These are phyloP conservation scores for Diarsia brunnea DNA, from an alignment of 2,888 invertebrate genomes.

Conservation along the genomic window DNA sequence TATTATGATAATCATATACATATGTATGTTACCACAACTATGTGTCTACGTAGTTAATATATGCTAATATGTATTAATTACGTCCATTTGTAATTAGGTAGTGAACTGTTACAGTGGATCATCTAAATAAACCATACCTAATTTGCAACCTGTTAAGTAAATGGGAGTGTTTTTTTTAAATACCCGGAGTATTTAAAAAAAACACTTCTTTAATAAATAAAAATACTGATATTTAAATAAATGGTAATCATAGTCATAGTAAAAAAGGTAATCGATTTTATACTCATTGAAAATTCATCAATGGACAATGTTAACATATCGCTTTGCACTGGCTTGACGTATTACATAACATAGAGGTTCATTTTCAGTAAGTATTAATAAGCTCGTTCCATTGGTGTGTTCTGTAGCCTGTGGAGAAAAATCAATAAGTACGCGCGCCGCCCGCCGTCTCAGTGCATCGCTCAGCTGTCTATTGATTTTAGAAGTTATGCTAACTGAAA, in stretches of 20 bases:
- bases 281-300: not conserved
- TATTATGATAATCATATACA: slow-evolving; percentile 18
- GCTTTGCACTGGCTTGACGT: slow-evolving; percentile 48
- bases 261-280: not conserved
- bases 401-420: slow-evolving; percentile 71
- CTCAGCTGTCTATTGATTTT: slow-evolving; percentile 86
- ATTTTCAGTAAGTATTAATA: slow-evolving; percentile 44
- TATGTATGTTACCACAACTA: slow-evolving; percentile 21
- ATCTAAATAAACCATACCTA: slow-evolving; percentile 31
- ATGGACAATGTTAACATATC: slow-evolving; percentile 25
- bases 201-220: not conserved
- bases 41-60: slow-evolving; percentile 33
- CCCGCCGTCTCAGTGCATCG: slow-evolving; percentile 83
- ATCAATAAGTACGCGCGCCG: slow-evolving; percentile 87
- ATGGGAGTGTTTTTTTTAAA: slow-evolving; percentile 9
- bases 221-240: not conserved
- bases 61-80: slow-evolving; percentile 53
- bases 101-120: slow-evolving; percentile 25
- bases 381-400: slow-evolving; percentile 30
- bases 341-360: slow-evolving; percentile 57
- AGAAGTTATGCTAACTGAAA: slow-evolving; percentile 65
- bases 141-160: slow-evolving; percentile 49
- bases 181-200: too few relatives aligned
- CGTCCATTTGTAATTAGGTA: slow-evolving; percentile 44
- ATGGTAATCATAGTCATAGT: not conserved